These are phyloP conservation scores for Emydocephalus ijimae DNA, from an alignment of 2,113 vertebrate genomes.

Conservation along the genomic window DNA sequence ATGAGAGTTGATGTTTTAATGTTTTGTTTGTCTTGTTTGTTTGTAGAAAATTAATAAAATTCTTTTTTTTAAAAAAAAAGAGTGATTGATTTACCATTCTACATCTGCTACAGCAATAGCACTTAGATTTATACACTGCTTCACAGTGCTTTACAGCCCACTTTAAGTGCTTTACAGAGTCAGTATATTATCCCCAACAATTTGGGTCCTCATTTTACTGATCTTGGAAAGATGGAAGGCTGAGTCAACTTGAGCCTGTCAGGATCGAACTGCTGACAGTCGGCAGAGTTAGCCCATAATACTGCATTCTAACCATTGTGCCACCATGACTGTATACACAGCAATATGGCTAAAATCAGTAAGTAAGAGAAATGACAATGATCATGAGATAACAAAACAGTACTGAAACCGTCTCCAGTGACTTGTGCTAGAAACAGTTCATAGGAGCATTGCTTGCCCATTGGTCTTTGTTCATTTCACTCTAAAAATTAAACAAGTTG, in stretches of 20 bases:
- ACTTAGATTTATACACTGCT: not conserved
- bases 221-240: not conserved
- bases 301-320: not conserved
- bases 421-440: not conserved
- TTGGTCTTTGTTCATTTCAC: not conserved
- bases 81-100: not conserved
- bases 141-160: not conserved
- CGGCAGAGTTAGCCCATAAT: not conserved
- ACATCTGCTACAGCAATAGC: not conserved
- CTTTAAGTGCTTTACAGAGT: not conserved
- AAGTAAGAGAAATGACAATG: not conserved
- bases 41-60: no score
- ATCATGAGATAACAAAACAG: not conserved
- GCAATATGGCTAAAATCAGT: not conserved
- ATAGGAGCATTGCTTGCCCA: not conserved
- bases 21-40: no score
- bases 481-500: not conserved
- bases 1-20: no score
- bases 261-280: not conserved
- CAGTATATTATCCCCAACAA: not conserved
- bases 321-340: not conserved
- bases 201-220: not conserved
- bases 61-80: no score
- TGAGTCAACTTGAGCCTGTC: not conserved
- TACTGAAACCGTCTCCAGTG: not conserved